Conservation (phyloP, 1,140 invertebrate species). For the Lepidurus packardi region DNA sequence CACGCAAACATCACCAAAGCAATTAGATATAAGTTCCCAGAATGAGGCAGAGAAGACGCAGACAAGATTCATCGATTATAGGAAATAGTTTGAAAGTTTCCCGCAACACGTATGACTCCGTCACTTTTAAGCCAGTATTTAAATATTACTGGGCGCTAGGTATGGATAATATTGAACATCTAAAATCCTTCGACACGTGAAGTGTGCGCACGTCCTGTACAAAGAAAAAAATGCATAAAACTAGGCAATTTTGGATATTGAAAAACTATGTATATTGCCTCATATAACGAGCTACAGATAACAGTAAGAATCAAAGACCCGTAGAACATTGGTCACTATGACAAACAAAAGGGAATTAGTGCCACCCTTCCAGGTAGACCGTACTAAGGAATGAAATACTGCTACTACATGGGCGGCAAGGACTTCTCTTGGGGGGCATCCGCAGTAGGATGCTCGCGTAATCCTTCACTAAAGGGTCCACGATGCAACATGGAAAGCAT, state of each 20-base stretch:
- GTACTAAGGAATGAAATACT: not conserved
- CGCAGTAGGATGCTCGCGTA: slow-evolving; percentile 31
- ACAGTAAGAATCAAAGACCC: not conserved
- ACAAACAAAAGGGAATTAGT: too few species aligned
- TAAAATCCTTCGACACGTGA: not conserved
- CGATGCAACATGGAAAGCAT: slow-evolving; percentile 32
- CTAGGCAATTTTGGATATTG: not conserved
- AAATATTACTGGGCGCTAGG: not conserved
- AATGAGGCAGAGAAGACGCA: not conserved
- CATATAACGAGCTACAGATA: not conserved
- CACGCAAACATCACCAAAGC: not conserved
- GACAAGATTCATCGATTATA: not conserved
- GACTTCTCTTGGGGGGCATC: slow-evolving; percentile 29
- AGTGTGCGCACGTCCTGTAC: not conserved
- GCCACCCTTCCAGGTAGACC: too few species aligned
- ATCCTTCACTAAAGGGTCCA: slow-evolving; percentile 30
- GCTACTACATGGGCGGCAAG: not conserved
- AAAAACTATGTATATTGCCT: not conserved
- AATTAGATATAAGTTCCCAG: not conserved
- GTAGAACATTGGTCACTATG: not conserved
- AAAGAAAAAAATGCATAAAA: not conserved
- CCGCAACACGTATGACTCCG: not conserved
- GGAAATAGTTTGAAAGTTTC: not conserved
- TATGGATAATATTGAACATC: not conserved
- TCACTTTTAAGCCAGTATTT: not conserved